Evolutionary conservation across 1,140 invertebrate species (phyloP), one percentile per base, ranked within the genome.

Genomic region (Linepithema humile): DNA sequence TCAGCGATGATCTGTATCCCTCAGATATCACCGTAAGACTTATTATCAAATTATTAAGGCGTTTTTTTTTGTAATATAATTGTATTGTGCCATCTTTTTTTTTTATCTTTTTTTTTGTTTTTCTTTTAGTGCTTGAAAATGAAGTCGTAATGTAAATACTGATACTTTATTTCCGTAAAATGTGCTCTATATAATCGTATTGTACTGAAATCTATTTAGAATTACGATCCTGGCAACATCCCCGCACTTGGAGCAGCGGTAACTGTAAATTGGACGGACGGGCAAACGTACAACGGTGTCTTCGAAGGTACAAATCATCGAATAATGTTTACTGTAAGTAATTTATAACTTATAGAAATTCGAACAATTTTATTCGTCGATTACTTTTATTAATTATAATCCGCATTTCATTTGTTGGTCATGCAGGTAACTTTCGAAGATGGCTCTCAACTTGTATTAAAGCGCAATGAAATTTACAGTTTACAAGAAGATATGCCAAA

Each of bases 241-340:
- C 96, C 95, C 20, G 57, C 88, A 35, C 89, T 94, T 7, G 95
- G 95, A 26, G 91, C 94, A 5, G 90, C 91, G 53, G 94, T 96
- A 0, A 91, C 93, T 60, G 95, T 96, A 0, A 94, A 94, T 35
- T 96, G 96, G 96, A 95, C 94, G 0, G 96, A 96, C 92, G 95
- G 95, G 4, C 85, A 92, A n/a, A 85, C 94, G 7, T 97, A 96
- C 83, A 94, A 95, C 70, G 96, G 95, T 9, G 92, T 94, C 20
- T 97, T 96, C 89, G 94, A 95, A 72, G 96, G 95, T 65, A 92
- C 94, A 9, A 95, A 95, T 86, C 93, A 94, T 48, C 93, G 87
- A 80, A 92, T 94, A 29, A 94, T 95, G 87, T 96, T 96, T 85
- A 95, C 93, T 65, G 96, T 96, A 92, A 93, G 94, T 93, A 65